Conservation (phyloP, 2,797 vertebrate genomes). For the Falco naumanni region DNA sequence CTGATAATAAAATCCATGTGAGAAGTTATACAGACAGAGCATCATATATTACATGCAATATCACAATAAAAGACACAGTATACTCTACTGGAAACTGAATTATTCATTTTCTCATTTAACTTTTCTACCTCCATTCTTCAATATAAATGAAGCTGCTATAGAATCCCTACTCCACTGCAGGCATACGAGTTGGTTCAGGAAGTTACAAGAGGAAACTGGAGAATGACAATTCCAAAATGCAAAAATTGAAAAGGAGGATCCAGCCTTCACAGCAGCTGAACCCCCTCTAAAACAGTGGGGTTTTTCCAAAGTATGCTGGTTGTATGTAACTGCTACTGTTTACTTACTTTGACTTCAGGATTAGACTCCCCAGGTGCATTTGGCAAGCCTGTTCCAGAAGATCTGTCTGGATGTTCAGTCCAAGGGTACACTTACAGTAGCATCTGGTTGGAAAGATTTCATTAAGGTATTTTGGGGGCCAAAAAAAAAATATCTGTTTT, state of each 20-base stretch:
- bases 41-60: background rate
- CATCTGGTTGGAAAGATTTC: background rate
- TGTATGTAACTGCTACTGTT: background rate
- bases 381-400: background rate
- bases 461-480: background rate
- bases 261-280: background rate
- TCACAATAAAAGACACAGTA: background rate
- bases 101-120: slow-evolving; percentile 21
- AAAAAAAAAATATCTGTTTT: background rate
- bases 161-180: background rate
- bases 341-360: background rate
- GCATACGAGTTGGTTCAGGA: background rate
- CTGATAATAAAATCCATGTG: background rate
- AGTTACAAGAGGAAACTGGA: background rate
- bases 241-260: background rate
- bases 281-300: rapidly evolving
- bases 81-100: background rate
- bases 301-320: background rate
- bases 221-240: background rate
- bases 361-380: background rate
- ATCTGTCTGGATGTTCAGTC: background rate
- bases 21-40: background rate
- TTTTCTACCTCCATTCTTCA: background rate
- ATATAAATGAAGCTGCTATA: background rate
- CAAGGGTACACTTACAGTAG: background rate